Base-by-base conservation (phyloP, 2,113 vertebrate species). In the Orycteropus afer region DNA sequence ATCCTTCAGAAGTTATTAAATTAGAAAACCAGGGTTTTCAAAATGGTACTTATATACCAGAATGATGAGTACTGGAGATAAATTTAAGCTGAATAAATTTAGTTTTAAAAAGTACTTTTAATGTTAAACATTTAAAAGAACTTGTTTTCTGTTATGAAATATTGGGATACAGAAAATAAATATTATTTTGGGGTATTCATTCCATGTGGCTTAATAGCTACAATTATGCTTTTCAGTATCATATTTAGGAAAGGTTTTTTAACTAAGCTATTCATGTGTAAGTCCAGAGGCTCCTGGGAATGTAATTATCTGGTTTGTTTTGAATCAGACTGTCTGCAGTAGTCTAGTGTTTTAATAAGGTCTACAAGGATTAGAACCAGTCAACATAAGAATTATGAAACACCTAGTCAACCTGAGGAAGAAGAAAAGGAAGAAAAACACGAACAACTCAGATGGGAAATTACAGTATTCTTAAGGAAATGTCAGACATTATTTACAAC, bases 291-390 rank as follows among this genome's bases (percentile, higher is more conserved):
- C 97, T 89, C 86, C 25, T 74, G 94, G 94, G 94, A 89, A 91
- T 88, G 42, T 79, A 83, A 96, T 97, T 96, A 96, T 53, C 83
- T 89, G 69, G 63, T 89, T 95, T 96, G 96, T 96, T 97, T 97
- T 96, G 82, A 94, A 67, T 95, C 61, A 92, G 32, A 91, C 69
- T 95, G 89, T 89, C 93, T 94, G 59, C 23, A 69, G 47, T 73
- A 51, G 95, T 89, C 93, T 91, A 55, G 95, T 42, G 34, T 87
- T 80, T 94, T 97, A 97, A 97, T 96, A 95, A 93, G 86, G 80
- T 87, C 97, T 90, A 37, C 77, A 91, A 88, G 97, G 97, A 94
- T 89, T 96, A 93, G 49, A 94, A 49, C 49, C 63, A 90, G 91
- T 95, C 93, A 96, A 74, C 89, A 91, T 29, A 80, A 25, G 65